Percentiles rank a stretch among this genome's conserved stretches.
These are phyloP conservation scores for Aphidius gifuensis DNA, from an alignment of 1,140 invertebrate genomes.

Conservation along the genomic window DNA sequence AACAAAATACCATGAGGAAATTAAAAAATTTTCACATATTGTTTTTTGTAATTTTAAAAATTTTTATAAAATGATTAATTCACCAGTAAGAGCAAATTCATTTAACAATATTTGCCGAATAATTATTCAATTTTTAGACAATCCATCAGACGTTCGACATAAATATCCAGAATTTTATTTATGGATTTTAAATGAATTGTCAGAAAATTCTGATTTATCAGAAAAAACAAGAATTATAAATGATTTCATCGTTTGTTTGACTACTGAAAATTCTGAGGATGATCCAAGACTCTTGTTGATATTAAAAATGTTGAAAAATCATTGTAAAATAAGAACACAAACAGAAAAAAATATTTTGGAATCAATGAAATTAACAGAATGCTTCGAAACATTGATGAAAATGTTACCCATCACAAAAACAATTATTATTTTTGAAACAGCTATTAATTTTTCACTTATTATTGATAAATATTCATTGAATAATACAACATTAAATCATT, in stretches of 20 bases:
- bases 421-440: constrained; percentile 32
- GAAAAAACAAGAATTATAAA: constrained; percentile 37
- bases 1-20: constrained; percentile 10
- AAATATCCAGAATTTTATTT: constrained; percentile 28
- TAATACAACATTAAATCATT: constrained; percentile 31
- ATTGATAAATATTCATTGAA: constrained; percentile 35
- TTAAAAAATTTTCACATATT: constrained; percentile 28
- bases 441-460: constrained; percentile 38
- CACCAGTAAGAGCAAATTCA: constrained; percentile 32
- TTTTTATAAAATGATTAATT: constrained; percentile 29
- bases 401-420: constrained; percentile 43
- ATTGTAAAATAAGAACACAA: constrained; percentile 6
- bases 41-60: constrained; percentile 33
- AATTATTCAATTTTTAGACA: constrained; percentile 33
- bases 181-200: constrained; percentile 43
- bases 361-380: constrained; percentile 31
- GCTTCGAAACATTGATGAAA: constrained; percentile 40
- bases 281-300: constrained; percentile 31
- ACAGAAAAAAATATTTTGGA: constrained; percentile 21
- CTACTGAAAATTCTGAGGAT: constrained; percentile 24
- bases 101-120: constrained; percentile 43
- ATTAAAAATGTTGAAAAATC: constrained; percentile 27
- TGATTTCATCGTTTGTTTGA: constrained; percentile 44
- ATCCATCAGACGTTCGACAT: constrained; percentile 30
- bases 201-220: constrained; percentile 25